A percentile compares a stretch with the other conserved stretches of the same genome.
These are phyloP conservation scores for Brachyopa scutellaris DNA, from an alignment of 2,888 invertebrate species.

Conservation along the genomic window DNA sequence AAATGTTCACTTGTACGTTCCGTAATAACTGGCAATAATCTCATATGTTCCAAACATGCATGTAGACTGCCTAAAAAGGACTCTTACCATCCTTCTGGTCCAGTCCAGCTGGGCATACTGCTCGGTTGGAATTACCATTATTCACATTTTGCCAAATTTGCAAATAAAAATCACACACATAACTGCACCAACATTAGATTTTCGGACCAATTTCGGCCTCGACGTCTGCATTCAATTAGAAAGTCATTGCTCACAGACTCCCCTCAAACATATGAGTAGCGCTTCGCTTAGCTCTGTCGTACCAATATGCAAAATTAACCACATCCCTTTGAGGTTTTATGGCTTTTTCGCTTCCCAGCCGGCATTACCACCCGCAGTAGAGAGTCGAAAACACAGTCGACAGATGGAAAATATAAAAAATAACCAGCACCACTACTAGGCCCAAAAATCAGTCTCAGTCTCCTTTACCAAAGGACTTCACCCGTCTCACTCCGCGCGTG, in stretches of 20 bases:
- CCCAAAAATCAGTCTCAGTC: constrained; percentile 16
- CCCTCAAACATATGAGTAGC: too few species aligned
- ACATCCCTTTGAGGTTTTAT: constrained; percentile 63
- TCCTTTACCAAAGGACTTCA: constrained; percentile 24
- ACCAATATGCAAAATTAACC: constrained; percentile 70
- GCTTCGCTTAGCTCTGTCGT: too few species aligned
- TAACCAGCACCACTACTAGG: constrained; percentile 6
- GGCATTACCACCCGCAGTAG: constrained; percentile 41
- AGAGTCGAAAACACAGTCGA: constrained; percentile 29
- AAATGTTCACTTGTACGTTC: too few species aligned
- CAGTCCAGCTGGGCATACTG: too few species aligned
- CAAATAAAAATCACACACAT: constrained; percentile 29
- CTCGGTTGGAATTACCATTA: too few species aligned
- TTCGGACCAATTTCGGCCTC: background rate
- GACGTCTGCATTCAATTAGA: constrained; percentile 43
- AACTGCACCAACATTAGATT: background rate
- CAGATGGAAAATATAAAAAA: constrained; percentile 21
- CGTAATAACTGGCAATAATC: too few species aligned
- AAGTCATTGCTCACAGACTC: background rate
- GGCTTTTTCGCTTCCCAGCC: constrained; percentile 32
- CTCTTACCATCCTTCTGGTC: too few species aligned
- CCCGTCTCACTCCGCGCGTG: too few species aligned
- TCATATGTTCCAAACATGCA: too few species aligned
- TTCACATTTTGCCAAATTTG: background rate
- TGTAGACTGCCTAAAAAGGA: too few species aligned